Base-by-base conservation (phyloP, 2,888 invertebrate species). In the Coecobrya sp. region DNA sequence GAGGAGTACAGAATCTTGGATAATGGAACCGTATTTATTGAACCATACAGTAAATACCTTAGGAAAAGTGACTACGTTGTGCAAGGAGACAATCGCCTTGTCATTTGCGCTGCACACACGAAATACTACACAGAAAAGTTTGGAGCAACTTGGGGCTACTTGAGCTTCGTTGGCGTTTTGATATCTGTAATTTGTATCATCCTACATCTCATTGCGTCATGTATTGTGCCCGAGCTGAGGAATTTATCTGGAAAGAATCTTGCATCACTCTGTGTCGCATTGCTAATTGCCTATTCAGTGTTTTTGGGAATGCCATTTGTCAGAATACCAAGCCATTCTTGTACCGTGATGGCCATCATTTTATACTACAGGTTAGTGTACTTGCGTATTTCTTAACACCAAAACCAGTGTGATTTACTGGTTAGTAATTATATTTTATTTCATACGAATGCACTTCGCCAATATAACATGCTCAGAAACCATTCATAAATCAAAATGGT, bases 241-340 rank as follows among this genome's bases (percentile, higher is more conserved):
- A 96, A 96, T 94, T 95, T 96, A 49, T 96, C 96, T 3, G 96
- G 96, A 22, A 96, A 96, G 94, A 96, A 96, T 94, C 94, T 96
- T 70, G 96, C 96, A n/a, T 96, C 96, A n/a, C 95, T 96, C 13
- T 96, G 96, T 81, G 94, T 96, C 22, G 95, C 96, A 0, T 95
- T 96, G 11, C 95, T 96, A 86, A 94, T 96, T 8, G 96, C 96
- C 0, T 96, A 96, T 95, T 93, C 95, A n/a, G 95, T 96, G 65
- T 96, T 96, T 95, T 95, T 96, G 91, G 95, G 95, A 22, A 95
- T 96, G 45, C 96, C 96, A 85, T 95, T 96, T 87, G 95, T 95
- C 22, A 91, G 94, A 49, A 94, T 94, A 89, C 93, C 94, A 7
- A 93, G 94, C 13, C 86, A 86, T 7, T 95, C 95, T 5, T 96